Evolutionary conservation across 1,140 invertebrate species (phyloP).

Genomic region (Calliphora vicina): DNA sequence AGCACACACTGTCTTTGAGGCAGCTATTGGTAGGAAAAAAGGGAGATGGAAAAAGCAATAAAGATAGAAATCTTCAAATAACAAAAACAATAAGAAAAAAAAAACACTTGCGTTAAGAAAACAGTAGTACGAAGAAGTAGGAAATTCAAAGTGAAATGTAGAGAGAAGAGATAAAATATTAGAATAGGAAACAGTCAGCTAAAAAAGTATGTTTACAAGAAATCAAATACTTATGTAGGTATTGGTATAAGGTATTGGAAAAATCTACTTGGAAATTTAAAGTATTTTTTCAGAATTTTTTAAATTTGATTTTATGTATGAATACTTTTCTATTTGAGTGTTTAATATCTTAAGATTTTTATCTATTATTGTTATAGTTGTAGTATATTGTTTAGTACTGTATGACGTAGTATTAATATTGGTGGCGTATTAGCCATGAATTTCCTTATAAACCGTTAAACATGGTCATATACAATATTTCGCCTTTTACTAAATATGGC

Average conservation of each 20-base stretch:
- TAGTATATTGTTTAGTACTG: not conserved
- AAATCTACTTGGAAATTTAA: no score
- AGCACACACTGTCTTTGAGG: no score
- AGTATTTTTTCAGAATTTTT: no score
- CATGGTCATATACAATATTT: slow-evolving; percentile 40
- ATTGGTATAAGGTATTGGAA: no score
- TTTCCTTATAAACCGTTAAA: slow-evolving; percentile 34
- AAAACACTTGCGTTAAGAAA: not conserved
- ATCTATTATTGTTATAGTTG: not conserved
- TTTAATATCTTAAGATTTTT: not conserved
- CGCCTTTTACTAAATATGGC: slow-evolving; percentile 12
- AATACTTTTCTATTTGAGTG: not conserved
- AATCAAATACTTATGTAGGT: no score
- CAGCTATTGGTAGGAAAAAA: not conserved
- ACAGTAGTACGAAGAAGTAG: not conserved
- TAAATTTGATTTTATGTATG: no score
- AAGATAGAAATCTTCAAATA: slow-evolving; percentile 23
- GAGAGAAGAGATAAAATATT: not conserved
- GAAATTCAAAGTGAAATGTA: not conserved
- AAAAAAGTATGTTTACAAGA: not conserved
- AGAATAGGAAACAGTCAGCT: not conserved
- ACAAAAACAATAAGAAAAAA: not conserved
- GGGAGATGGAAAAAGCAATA: not conserved
- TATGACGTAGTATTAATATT: no score
- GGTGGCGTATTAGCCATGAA: not conserved